Base-by-base conservation (phyloP, 2,888 invertebrate species). In the Cantharis flavilabris region DNA sequence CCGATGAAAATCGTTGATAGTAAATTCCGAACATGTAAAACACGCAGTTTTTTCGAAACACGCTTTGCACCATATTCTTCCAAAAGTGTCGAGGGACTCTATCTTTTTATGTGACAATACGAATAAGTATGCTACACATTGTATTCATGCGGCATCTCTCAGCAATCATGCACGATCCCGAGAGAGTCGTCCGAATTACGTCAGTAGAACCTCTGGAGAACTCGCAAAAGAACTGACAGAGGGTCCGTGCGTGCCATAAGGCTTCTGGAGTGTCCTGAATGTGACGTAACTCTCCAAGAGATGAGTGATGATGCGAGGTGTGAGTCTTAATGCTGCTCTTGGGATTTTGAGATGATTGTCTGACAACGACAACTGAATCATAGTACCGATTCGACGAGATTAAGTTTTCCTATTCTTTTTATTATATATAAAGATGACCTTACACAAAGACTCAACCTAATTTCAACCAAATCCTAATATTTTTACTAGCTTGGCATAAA, bases 111-210 rank as follows among this genome's bases (percentile, higher is more conserved):
- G 85, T 86, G 83, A 86, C 86, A 86, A 84, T 85, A 81, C 84
- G 82, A 83, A 82, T 85, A 85, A 86, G 85, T 85, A 83, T 83
- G 83, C 84, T 84, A 83, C 84, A 82, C 83, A 83, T 83, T 83
- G 87, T 86, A 87, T 87, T 87, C 87, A 86, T 83, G 84, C 83
- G 84, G 86, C 86, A 86, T 87, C 86, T 86, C 86, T 82, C 85
- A 85, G 86, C 87, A 87, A 87, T 88, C 87, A 87, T 87, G 86
- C 83, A 84, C 83, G 82, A 83, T 84, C 88, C 84, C 82, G 79
- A 76, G 87, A 86, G 88, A 87, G 81, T 83, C 80, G 83, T 84
- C 84, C 84, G 87, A 87, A 87, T 87, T 87, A 87, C 88, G 87
- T 86, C 87, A 86, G 86, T 83, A 82, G 80, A 83, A 81, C 81